Evolutionary conservation across 2,797 vertebrate species (phyloP).

Genomic region (Xerus rutilus): DNA sequence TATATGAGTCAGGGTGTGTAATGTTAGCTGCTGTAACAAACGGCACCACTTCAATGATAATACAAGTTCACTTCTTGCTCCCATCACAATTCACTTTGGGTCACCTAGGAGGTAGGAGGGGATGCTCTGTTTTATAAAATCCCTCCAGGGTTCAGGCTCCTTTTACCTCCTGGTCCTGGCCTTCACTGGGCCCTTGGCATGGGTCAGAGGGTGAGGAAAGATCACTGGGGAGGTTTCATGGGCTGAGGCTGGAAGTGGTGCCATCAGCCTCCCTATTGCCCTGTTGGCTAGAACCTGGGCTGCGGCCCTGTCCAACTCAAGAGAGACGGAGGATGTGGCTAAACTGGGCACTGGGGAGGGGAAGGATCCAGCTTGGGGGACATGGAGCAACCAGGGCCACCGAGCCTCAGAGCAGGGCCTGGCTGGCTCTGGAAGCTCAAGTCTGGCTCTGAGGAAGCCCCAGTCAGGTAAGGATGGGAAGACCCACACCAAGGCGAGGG

Average conservation of each 20-base stretch:
- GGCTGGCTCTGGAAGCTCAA: neutral
- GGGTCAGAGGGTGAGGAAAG: neutral
- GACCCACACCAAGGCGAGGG: neutral
- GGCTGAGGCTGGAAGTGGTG: neutral
- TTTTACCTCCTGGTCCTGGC: neutral
- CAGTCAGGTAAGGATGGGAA: too few species aligned
- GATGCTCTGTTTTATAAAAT: neutral
- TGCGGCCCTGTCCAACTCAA: neutral
- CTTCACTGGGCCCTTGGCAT: neutral
- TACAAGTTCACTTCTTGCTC: neutral
- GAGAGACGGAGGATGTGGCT: neutral
- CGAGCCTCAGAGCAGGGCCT: neutral
- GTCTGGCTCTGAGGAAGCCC: neutral
- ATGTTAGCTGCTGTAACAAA: neutral
- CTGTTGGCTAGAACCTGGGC: neutral
- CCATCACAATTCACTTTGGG: neutral
- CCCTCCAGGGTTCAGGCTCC: neutral
- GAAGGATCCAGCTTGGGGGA: neutral
- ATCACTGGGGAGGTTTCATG: neutral
- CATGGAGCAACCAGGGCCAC: neutral
- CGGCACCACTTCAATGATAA: fast-evolving
- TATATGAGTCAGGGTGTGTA: neutral
- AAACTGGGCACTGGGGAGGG: neutral
- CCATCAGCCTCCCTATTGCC: neutral
- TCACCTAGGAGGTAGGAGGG: fast-evolving